Evolutionary conservation across 2,888 invertebrate genomes (phyloP).

Genomic region (Cheilosia variabilis): DNA sequence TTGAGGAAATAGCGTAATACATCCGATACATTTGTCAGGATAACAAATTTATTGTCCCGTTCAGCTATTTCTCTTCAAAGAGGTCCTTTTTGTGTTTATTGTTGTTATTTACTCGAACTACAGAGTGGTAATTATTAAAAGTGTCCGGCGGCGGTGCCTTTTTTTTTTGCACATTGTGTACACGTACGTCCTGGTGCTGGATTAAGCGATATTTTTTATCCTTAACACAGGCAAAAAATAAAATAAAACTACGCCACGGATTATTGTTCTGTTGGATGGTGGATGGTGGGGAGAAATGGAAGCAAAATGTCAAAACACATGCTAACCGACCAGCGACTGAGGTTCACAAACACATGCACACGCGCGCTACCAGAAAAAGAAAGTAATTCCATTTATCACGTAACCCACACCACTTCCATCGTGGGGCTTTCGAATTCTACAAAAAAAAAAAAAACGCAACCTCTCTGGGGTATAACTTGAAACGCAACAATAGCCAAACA

Average conservation of each 20-base stretch:
- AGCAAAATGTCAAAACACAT: conserved; percentile 51
- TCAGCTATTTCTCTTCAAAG: conserved; percentile 16
- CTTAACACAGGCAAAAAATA: background rate
- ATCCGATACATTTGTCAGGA: conserved; percentile 74
- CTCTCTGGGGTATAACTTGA: conserved; percentile 39
- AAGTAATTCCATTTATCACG: conserved; percentile 45
- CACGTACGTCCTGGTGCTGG: background rate
- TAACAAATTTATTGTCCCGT: conserved; percentile 72
- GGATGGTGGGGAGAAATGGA: conserved; percentile 24
- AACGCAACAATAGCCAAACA: conserved; percentile 56
- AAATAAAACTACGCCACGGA: conserved; percentile 8
- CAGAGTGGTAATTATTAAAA: conserved; percentile 44
- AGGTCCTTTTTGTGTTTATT: conserved; percentile 3
- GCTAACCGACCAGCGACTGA: conserved; percentile 9
- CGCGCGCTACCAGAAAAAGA: conserved; percentile 8
- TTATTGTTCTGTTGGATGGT: conserved; percentile 54
- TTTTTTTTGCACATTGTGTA: background rate
- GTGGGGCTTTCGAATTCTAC: conserved; percentile 31
- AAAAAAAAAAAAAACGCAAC: conserved; percentile 28
- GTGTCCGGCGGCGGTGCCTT: background rate
- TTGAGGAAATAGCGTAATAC: conserved; percentile 71
- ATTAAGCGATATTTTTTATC: conserved; percentile 31
- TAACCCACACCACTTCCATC: conserved; percentile 1
- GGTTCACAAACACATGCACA: conserved; percentile 9
- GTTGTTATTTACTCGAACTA: conserved; percentile 35